A percentile compares a stretch with the other conserved stretches of the same genome.
Conservation (phyloP, 2,797 vertebrate species). For the Eupleurogrammus muticus region DNA sequence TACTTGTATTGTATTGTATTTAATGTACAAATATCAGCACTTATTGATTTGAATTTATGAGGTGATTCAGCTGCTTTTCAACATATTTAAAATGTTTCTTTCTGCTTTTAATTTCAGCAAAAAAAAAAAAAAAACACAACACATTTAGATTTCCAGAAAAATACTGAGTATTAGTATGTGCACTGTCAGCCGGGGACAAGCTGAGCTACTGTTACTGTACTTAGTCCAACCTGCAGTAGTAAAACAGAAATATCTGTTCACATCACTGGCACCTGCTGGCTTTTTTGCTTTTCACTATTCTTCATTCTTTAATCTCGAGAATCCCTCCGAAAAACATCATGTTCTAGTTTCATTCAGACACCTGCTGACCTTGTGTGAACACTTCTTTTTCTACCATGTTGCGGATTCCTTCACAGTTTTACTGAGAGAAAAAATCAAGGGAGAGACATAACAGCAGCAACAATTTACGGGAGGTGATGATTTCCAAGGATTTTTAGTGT, state of each 20-base stretch:
- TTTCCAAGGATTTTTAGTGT: background rate
- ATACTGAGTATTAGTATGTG: conserved; percentile 55
- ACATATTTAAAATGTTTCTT: conserved; percentile 25
- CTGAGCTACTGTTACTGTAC: background rate
- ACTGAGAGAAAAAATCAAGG: background rate
- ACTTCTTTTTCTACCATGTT: too few species aligned
- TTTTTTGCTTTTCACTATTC: conserved; percentile 26
- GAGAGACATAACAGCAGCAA: conserved; percentile 10
- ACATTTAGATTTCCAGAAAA: conserved; percentile 41
- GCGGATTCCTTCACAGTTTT: background rate
- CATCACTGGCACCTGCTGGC: conserved; percentile 9
- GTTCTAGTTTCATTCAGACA: conserved; percentile 17
- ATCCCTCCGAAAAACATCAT: conserved; percentile 11
- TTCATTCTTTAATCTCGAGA: conserved; percentile 5
- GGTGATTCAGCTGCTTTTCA: conserved; percentile 6
- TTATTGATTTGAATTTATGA: background rate
- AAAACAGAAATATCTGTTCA: conserved; percentile 34
- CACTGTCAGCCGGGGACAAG: conserved; percentile 39
- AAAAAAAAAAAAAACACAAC: conserved; percentile 32
- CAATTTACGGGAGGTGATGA: background rate
- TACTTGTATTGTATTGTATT: background rate
- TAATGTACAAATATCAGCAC: background rate
- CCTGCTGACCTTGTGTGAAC: conserved; percentile 23
- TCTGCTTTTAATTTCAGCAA: conserved; percentile 58
- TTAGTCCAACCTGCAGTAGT: conserved; percentile 21